Percentiles rank a stretch among this genome's conserved stretches.
These are phyloP conservation scores for Sander lucioperca DNA, from an alignment of 2,113 vertebrate species.

Conservation along the genomic window DNA sequence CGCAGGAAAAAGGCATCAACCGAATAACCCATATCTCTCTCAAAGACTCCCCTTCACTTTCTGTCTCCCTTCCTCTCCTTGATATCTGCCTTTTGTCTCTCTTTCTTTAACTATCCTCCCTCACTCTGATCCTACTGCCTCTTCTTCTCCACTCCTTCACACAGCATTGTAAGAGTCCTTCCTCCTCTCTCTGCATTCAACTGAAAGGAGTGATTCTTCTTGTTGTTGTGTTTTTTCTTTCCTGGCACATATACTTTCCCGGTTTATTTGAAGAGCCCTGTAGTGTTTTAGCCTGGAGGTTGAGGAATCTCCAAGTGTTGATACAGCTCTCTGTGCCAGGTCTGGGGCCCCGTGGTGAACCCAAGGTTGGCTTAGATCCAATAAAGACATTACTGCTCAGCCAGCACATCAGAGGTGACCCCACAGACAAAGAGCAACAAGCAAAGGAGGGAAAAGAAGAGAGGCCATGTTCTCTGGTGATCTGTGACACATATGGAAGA, in stretches of 20 bases:
- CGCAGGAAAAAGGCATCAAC: conserved; percentile 43
- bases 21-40: conserved; percentile 40
- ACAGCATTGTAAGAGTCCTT: neutral
- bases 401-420: conserved; percentile 61
- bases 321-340: conserved; percentile 48
- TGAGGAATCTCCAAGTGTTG: conserved; percentile 64
- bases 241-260: conserved; percentile 36
- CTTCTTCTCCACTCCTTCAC: conserved; percentile 13
- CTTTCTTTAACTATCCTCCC: conserved; percentile 4
- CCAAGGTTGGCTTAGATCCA: conserved; percentile 43
- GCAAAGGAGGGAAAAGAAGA: neutral
- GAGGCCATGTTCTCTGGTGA: neutral
- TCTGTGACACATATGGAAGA: neutral
- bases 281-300: conserved; percentile 52
- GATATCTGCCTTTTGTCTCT: neutral
- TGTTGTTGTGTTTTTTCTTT: conserved; percentile 15
- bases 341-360: conserved; percentile 30
- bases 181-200: conserved; percentile 21
- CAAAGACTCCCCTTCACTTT: conserved; percentile 23
- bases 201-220: conserved; percentile 43
- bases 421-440: neutral
- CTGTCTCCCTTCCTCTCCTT: conserved; percentile 17
- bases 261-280: conserved; percentile 67
- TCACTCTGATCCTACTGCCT: neutral
- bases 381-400: conserved; percentile 42